A percentile compares a stretch with the other conserved stretches of the same genome.
Conservation (phyloP, 2,797 vertebrate species). For the Semotilus atromaculatus region DNA sequence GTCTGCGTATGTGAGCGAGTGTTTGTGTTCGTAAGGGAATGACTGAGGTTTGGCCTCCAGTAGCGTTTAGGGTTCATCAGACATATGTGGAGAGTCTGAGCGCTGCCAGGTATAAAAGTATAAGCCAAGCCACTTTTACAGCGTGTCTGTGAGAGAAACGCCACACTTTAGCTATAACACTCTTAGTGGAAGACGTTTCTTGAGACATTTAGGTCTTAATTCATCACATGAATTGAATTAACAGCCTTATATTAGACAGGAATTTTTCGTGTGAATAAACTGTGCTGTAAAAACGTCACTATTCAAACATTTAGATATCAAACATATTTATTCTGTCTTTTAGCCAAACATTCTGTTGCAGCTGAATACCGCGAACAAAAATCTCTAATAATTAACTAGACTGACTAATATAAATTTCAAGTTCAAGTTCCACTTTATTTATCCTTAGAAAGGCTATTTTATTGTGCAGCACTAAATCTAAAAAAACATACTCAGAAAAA, state of each 20-base stretch:
- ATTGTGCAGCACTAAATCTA: too few relatives aligned
- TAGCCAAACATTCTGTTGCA: too few relatives aligned
- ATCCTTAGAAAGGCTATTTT: too few relatives aligned
- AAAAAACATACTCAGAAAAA: too few relatives aligned
- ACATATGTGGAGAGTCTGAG: neutral
- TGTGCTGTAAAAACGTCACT: neutral
- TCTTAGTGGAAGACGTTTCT: neutral
- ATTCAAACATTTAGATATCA: neutral
- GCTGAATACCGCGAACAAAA: too few relatives aligned
- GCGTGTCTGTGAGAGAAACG: neutral
- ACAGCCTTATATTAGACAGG: neutral
- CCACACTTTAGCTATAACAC: neutral
- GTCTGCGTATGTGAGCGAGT: neutral
- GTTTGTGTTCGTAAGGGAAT: neutral
- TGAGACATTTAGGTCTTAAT: neutral
- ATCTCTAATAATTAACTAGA: too few relatives aligned
- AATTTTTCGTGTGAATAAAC: neutral
- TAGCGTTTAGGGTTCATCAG: neutral
- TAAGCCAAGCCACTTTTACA: neutral
- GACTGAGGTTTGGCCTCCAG: neutral
- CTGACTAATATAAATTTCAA: too few relatives aligned
- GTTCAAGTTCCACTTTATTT: too few relatives aligned
- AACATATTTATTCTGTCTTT: too few relatives aligned
- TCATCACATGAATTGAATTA: neutral
- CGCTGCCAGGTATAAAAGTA: conserved; percentile 8